These are phyloP conservation scores for Ivindomyrus marchei DNA, from an alignment of 2,113 vertebrate genomes.

Conservation along the genomic window DNA sequence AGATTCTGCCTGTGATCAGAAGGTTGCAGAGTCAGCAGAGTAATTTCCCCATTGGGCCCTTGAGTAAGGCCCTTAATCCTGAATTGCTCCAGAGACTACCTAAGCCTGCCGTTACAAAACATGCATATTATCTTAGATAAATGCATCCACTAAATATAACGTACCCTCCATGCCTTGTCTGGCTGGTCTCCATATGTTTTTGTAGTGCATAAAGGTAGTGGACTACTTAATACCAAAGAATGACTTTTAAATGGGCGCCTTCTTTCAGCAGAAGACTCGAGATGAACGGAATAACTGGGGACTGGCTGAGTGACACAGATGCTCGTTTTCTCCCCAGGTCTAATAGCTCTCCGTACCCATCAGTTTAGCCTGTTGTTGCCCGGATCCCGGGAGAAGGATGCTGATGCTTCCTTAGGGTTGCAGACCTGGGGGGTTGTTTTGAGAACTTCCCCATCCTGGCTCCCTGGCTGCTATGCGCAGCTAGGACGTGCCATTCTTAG, in stretches of 20 bases:
- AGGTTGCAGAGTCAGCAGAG: neutral
- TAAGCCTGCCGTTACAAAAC: neutral
- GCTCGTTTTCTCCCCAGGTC: neutral
- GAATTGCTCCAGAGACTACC: neutral
- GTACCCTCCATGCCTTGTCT: neutral
- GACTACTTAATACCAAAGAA: neutral
- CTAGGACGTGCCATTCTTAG: constrained; percentile 22
- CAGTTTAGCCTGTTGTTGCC: neutral
- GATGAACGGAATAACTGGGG: neutral
- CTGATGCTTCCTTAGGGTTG: neutral
- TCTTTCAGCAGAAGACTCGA: neutral
- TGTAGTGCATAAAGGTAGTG: neutral
- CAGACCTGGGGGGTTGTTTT: neutral
- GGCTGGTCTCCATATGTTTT: neutral
- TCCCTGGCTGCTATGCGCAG: constrained; percentile 17
- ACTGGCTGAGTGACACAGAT: neutral
- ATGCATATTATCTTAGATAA: neutral
- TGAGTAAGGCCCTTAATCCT: neutral
- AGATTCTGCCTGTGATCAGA: neutral
- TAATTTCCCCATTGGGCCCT: neutral
- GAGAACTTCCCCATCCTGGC: constrained; percentile 21
- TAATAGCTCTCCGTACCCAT: neutral
- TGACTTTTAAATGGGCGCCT: neutral
- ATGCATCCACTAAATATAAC: neutral
- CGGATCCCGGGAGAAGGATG: too few species aligned